These are phyloP conservation scores for Bolborhynchus lineola DNA, from an alignment of 2,113 vertebrate species.

Conservation along the genomic window DNA sequence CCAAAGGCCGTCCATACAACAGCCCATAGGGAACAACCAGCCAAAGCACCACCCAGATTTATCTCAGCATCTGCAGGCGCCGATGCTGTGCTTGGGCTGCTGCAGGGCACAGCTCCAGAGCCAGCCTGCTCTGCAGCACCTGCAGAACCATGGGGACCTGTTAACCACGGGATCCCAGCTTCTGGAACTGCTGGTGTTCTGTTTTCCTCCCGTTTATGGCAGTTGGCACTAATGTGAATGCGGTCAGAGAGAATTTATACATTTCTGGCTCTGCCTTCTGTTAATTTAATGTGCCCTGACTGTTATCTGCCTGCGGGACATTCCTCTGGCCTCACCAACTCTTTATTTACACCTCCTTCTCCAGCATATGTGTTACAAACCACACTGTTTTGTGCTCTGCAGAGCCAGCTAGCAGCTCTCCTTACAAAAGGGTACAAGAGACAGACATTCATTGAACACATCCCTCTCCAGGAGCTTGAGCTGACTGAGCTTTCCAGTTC, in stretches of 20 bases:
- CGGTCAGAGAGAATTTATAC: background rate
- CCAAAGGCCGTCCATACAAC: background rate
- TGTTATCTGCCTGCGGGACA: fast-evolving
- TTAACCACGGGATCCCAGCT: background rate
- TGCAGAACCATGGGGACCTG: background rate
- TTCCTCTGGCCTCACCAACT: background rate
- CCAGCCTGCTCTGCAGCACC: background rate
- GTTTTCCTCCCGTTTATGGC: background rate
- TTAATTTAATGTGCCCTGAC: background rate
- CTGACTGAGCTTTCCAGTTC: background rate
- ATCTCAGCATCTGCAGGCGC: background rate
- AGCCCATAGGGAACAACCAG: fast-evolving
- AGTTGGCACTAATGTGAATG: fast-evolving
- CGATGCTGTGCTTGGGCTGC: background rate
- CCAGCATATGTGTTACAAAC: background rate
- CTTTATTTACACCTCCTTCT: background rate
- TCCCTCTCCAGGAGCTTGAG: background rate
- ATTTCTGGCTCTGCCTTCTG: background rate
- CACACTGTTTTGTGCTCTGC: background rate
- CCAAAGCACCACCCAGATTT: background rate
- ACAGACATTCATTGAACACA: background rate
- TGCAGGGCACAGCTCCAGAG: background rate
- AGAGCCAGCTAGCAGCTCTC: background rate
- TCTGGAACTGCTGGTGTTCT: background rate
- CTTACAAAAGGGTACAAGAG: background rate